Evolutionary conservation across 1,140 invertebrate genomes (phyloP).

Genomic region (Gryon sp.): DNA sequence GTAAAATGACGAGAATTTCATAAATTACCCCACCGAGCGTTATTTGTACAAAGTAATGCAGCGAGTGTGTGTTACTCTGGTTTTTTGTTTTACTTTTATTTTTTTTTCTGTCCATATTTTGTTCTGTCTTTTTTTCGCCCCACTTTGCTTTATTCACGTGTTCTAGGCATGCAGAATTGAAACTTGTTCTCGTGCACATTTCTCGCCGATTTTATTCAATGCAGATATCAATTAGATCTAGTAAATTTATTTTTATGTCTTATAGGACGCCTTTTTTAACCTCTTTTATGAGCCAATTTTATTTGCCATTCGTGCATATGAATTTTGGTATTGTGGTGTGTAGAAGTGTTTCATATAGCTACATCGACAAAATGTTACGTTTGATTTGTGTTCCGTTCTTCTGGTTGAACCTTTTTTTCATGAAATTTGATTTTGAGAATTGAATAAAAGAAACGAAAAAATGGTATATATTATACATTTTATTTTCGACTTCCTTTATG

Average conservation of each 20-base stretch:
- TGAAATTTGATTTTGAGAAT: constrained; percentile 5
- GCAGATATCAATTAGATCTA: constrained; percentile 47
- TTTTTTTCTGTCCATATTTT: too few relatives aligned
- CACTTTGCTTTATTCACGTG: constrained; percentile 19
- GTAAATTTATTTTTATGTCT: constrained; percentile 45
- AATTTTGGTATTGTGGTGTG: constrained; percentile 6
- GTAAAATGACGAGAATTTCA: constrained; percentile 76
- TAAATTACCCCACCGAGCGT: constrained; percentile 69
- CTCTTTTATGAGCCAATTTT: constrained; percentile 31
- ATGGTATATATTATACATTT: too few relatives aligned
- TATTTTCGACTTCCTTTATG: too few relatives aligned
- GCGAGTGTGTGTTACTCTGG: constrained; percentile 42
- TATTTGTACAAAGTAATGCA: constrained; percentile 74
- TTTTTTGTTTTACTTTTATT: neutral
- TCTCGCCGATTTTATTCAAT: constrained; percentile 32
- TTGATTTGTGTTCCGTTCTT: constrained; percentile 8
- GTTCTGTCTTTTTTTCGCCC: constrained; percentile 11
- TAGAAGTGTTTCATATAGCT: neutral
- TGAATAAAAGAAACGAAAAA: too few relatives aligned
- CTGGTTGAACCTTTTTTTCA: neutral
- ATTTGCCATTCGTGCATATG: constrained; percentile 19
- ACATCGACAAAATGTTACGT: neutral
- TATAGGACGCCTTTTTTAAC: constrained; percentile 18
- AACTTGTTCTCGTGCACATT: constrained; percentile 24
- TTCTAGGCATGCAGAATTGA: constrained; percentile 19